Evolutionary conservation across 1,140 invertebrate genomes (phyloP).

Genomic region (Thaumetopoea pityocampa): DNA sequence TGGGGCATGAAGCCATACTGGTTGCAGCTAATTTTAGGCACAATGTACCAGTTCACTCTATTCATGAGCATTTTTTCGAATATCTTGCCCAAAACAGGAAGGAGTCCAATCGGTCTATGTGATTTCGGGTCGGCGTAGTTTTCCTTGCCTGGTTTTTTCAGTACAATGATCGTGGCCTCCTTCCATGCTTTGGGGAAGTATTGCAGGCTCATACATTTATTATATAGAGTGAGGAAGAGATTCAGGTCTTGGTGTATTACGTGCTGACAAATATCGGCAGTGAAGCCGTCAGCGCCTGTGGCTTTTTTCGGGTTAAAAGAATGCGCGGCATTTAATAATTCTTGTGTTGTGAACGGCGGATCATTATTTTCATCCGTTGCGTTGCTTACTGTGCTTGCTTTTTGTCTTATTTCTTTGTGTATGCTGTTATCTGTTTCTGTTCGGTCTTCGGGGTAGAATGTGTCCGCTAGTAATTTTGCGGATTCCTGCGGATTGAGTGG

Average conservation of each 20-base stretch:
- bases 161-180: background rate
- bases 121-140: conserved; percentile 11
- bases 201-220: background rate
- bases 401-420: background rate
- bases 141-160: conserved; percentile 2
- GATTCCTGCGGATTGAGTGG: background rate
- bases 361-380: background rate
- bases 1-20: no score
- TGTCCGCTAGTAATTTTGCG: conserved; percentile 1
- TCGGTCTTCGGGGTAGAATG: conserved; percentile 9
- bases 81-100: conserved; percentile 12
- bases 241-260: background rate
- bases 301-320: conserved; percentile 7
- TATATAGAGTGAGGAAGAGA: background rate
- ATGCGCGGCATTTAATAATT: background rate
- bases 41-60: background rate
- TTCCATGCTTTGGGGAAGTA: conserved; percentile 6
- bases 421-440: background rate
- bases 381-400: background rate
- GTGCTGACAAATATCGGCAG: conserved; percentile 3
- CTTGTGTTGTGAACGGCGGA: conserved; percentile 7
- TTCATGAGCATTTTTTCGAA: conserved; percentile 10
- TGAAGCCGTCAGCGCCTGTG: conserved; percentile 6
- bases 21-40: no score
- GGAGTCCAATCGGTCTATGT: conserved; percentile 9